A percentile compares a stretch with the other conserved stretches of the same genome.
phyloP scores from a whole-genome alignment of 2,888 invertebrate genomes.

The Lymantria monacha region DNA sequence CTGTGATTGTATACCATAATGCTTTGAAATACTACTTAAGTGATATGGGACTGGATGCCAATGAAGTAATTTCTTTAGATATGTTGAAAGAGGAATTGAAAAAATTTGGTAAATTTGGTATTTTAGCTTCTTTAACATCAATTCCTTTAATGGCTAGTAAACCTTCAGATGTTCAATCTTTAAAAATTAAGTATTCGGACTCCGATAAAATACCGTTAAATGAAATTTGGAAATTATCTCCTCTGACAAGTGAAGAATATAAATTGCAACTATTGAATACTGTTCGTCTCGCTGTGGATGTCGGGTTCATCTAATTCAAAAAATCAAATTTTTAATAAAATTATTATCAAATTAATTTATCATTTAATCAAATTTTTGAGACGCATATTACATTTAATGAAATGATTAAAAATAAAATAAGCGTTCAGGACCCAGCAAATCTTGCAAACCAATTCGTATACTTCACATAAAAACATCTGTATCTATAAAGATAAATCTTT shows the following conservation, averaged over 20 bases:
- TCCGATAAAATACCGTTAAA: slow-evolving; percentile 47
- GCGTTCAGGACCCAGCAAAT: slow-evolving; percentile 14
- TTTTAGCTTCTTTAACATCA: slow-evolving; percentile 42
- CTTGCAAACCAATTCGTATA: slow-evolving; percentile 54
- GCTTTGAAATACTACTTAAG: slow-evolving; percentile 42
- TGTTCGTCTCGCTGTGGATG: slow-evolving; percentile 47
- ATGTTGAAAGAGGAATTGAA: slow-evolving; percentile 45
- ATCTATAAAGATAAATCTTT: slow-evolving; percentile 48
- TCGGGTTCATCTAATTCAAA: slow-evolving; percentile 42
- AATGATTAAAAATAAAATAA: slow-evolving; percentile 17
- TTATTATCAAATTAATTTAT: not conserved
- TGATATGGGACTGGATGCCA: slow-evolving; percentile 47
- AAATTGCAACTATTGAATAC: slow-evolving; percentile 46
- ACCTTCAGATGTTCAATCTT: slow-evolving; percentile 41
- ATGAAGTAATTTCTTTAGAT: slow-evolving; percentile 37
- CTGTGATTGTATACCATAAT: slow-evolving; percentile 43
- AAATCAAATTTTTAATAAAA: slow-evolving; percentile 1
- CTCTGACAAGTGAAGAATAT: slow-evolving; percentile 38
- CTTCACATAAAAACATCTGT: slow-evolving; percentile 61
- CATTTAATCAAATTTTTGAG: not conserved
- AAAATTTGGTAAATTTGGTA: slow-evolving; percentile 47
- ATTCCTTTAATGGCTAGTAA: slow-evolving; percentile 47
- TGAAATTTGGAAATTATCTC: slow-evolving; percentile 47
- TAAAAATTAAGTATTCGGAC: slow-evolving; percentile 30
- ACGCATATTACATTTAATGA: slow-evolving; percentile 22